Conservation (phyloP, 2,113 vertebrate genomes). For the Callionymus lyra region DNA sequence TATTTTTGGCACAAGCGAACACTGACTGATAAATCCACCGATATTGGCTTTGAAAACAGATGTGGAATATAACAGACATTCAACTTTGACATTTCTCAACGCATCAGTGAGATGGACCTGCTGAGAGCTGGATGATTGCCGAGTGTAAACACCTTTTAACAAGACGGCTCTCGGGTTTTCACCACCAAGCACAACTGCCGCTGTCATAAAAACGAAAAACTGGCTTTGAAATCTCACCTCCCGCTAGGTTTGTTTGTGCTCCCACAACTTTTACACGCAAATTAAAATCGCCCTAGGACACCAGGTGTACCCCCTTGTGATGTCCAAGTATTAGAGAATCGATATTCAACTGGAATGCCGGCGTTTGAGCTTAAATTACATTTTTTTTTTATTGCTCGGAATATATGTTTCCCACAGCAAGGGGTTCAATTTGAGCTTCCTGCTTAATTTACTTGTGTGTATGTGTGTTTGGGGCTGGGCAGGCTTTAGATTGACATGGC, state of each 20-base stretch:
- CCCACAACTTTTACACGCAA: neutral
- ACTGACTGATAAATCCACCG: too few relatives aligned
- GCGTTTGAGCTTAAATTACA: too few relatives aligned
- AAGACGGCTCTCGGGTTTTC: neutral
- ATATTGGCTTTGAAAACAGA: neutral
- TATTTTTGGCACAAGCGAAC: too few relatives aligned
- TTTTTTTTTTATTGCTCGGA: too few relatives aligned
- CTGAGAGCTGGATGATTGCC: neutral
- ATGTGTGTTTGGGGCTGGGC: neutral
- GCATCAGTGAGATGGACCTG: neutral
- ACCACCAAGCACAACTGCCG: neutral
- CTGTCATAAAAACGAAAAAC: neutral
- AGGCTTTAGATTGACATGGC: slow-evolving; percentile 17
- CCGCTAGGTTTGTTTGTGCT: neutral
- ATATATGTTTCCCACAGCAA: too few relatives aligned
- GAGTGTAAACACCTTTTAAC: neutral
- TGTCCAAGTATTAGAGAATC: neutral
- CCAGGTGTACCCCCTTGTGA: slow-evolving; percentile 6
- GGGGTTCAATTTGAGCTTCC: too few relatives aligned
- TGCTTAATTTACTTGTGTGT: neutral
- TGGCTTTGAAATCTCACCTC: neutral
- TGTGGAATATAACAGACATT: too few relatives aligned
- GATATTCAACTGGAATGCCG: neutral
- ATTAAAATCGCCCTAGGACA: neutral
- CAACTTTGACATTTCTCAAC: neutral